Base-by-base conservation (phyloP, 2,113 vertebrate species). In the Podarcis cretensis region DNA sequence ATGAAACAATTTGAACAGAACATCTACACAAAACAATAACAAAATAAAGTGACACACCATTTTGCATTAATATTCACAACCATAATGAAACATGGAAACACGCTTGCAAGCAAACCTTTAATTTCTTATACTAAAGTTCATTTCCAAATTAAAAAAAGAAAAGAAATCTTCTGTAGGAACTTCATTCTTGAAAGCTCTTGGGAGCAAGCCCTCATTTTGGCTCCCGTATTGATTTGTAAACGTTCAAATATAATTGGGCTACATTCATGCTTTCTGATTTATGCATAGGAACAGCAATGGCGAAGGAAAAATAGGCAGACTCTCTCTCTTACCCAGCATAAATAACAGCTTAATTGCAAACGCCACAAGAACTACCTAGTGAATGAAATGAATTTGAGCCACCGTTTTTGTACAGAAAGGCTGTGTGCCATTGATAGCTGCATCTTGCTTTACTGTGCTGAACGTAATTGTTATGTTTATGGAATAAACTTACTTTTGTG, bases 51-150 rank as follows among this genome's bases (percentile, higher is more conserved):
- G 21, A 20, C 20, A n/a, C 6, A 14, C 23, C 23, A 6, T 59
- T 30, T 10, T 85, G 20, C 54, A 69, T 75, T 75, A 76, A 84
- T 43, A 84, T 76, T 40, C 0, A 1, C 13, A 74, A 75, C 4
- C 43, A 66, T 95, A 96, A 92, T n/a, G 93, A 94, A 89, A 65
- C 89, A 85, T 90, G 80, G 86, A 87, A 91, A 83, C 23, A 59
- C 32, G 87, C 23, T 92, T 93, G 87, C 27, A 95, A 96, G 91
- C 87, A 91, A 94, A 91, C 66, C 63, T 96, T 97, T 94, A 95
- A 94, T 96, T 96, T 78, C 92, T 93, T 79, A 74, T 86, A 88
- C 81, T 0, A 0, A 79, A 73, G 71, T 20, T 66, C 40, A 86
- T 83, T 89, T 94, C 25, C 93, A 86, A 79, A 89, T 73, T 88